A percentile compares a stretch with the other conserved stretches of the same genome.
Conservation (phyloP, 2,113 vertebrate species). For the Prunella fulvescens region DNA sequence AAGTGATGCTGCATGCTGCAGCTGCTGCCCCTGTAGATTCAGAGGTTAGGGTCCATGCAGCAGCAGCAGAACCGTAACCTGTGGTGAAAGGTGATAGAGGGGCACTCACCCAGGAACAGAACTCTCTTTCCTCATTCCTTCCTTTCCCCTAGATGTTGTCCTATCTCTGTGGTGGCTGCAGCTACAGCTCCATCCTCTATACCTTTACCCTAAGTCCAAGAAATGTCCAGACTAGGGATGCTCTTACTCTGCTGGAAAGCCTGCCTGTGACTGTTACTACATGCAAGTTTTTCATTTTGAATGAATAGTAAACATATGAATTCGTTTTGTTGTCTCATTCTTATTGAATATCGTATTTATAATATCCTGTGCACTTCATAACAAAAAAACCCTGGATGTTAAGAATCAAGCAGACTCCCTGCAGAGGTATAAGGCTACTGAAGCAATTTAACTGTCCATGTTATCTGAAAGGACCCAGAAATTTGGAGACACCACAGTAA, state of each 20-base stretch:
- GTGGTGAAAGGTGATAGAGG: not conserved
- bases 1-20: not conserved
- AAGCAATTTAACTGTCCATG: not conserved
- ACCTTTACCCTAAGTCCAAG: not conserved
- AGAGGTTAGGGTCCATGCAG: not conserved
- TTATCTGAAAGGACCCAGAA: not conserved
- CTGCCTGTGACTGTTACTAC: not conserved
- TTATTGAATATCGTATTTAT: not conserved
- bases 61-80: not conserved
- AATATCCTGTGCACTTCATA: not conserved
- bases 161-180: not conserved
- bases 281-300: not conserved
- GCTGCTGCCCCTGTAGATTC: not conserved
- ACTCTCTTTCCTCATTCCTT: not conserved
- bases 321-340: not conserved
- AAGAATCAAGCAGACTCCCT: not conserved
- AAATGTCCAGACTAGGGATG: not conserved
- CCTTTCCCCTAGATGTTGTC: not conserved
- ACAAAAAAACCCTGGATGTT: not conserved
- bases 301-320: not conserved
- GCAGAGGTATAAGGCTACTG: not conserved
- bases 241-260: not conserved
- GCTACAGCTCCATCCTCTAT: not conserved
- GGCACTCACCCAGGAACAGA: not conserved
- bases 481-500: not conserved